A percentile compares a stretch with the other conserved stretches of the same genome.
phyloP scores from a whole-genome alignment of 2,113 vertebrate genomes.

The Alosa alosa region DNA sequence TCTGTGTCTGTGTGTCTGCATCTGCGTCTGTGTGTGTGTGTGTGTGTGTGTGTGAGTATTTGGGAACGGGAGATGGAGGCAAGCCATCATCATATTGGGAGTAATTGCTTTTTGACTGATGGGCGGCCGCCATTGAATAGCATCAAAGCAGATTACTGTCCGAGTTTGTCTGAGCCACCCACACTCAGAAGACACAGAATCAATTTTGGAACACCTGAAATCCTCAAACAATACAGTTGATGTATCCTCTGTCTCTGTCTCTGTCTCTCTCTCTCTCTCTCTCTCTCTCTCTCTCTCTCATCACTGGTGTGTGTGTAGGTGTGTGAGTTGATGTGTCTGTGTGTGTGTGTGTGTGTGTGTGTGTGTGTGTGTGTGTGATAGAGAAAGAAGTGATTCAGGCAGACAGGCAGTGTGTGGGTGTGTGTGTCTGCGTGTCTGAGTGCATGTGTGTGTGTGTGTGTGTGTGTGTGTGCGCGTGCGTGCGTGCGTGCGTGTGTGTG shows the following conservation, averaged over 20 bases:
- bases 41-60: slow-evolving; percentile 8
- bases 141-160: slow-evolving; percentile 43
- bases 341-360: neutral
- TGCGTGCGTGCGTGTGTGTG: neutral
- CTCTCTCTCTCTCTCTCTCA: neutral
- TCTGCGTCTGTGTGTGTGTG: neutral
- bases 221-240: slow-evolving; percentile 33
- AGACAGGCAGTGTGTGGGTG: neutral
- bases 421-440: neutral
- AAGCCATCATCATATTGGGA: slow-evolving; percentile 42
- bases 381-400: neutral
- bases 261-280: too few species aligned
- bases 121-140: slow-evolving; percentile 40
- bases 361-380: neutral
- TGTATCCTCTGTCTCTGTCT: slow-evolving; percentile 14
- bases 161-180: slow-evolving; percentile 25
- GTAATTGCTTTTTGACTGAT: slow-evolving; percentile 52
- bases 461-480: neutral
- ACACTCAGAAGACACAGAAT: slow-evolving; percentile 38
- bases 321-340: slow-evolving; percentile 48
- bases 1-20: neutral
- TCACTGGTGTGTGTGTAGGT: neutral
- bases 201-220: slow-evolving; percentile 35
- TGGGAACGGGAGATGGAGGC: slow-evolving; percentile 32
- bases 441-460: neutral